Conservation (phyloP, 2,888 invertebrate genomes). For the Neuroscelio doddi region DNA sequence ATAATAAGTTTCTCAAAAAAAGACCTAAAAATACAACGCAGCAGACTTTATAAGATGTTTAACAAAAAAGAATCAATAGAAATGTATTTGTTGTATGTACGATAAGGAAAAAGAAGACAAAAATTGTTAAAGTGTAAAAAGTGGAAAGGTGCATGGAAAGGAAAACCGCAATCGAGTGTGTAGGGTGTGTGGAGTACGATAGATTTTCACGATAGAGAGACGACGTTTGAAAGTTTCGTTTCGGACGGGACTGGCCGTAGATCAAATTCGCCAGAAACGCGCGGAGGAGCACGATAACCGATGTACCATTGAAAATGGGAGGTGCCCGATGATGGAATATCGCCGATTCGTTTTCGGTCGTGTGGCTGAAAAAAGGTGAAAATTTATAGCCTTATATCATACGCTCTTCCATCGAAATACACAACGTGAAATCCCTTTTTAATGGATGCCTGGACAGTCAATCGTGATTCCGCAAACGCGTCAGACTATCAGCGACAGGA, state of each 20-base stretch:
- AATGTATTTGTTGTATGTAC: too few species aligned
- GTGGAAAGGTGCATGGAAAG: neutral
- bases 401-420: slow-evolving; percentile 38
- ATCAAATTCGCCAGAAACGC: slow-evolving; percentile 40
- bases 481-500: slow-evolving; percentile 25
- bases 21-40: too few species aligned
- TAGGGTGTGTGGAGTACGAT: slow-evolving; percentile 7
- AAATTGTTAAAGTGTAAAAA: slow-evolving; percentile 2
- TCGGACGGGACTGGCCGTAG: slow-evolving; percentile 37
- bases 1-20: too few species aligned
- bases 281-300: slow-evolving; percentile 43
- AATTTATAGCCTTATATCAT: slow-evolving; percentile 44
- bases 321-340: slow-evolving; percentile 40
- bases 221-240: slow-evolving; percentile 38
- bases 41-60: too few species aligned
- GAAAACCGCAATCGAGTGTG: slow-evolving; percentile 8
- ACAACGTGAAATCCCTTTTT: slow-evolving; percentile 34
- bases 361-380: slow-evolving; percentile 32
- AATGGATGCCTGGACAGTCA: slow-evolving; percentile 26
- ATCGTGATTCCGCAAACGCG: slow-evolving; percentile 25
- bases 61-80: too few species aligned
- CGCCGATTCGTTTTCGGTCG: slow-evolving; percentile 40
- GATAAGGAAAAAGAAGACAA: too few species aligned
- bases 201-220: slow-evolving; percentile 43
- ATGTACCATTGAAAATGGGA: slow-evolving; percentile 41